Conservation (phyloP, 2,113 vertebrate genomes). For the Porphyrio hochstetteri region DNA sequence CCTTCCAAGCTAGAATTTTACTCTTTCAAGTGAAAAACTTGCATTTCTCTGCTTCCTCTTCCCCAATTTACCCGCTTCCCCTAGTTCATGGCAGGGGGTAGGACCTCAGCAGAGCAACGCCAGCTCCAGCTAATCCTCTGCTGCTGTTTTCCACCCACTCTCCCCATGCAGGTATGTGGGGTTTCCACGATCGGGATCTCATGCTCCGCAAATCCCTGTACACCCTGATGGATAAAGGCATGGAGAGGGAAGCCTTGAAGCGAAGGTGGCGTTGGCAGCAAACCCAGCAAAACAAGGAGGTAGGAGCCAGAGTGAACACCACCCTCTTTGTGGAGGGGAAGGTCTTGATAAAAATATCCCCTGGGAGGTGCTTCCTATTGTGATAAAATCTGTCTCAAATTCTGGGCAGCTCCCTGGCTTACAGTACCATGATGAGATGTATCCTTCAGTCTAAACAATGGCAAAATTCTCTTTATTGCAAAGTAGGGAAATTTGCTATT, state of each 20-base stretch:
- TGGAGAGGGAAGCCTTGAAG: constrained; percentile 87
- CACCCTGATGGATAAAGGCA: constrained; percentile 89
- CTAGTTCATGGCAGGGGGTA: rapidly evolving
- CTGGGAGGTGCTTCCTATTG: neutral
- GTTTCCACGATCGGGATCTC: constrained; percentile 93
- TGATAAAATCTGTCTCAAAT: neutral
- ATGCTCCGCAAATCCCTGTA: constrained; percentile 92
- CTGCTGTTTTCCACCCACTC: neutral
- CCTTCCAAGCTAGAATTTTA: neutral
- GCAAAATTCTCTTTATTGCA: neutral
- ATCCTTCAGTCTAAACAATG: neutral
- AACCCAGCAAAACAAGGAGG: constrained; percentile 98
- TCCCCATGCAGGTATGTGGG: constrained; percentile 90
- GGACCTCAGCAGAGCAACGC: neutral
- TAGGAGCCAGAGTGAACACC: neutral
- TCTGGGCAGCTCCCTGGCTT: neutral
- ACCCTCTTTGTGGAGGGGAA: rapidly evolving
- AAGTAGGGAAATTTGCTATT: neutral
- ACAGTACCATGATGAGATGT: rapidly evolving
- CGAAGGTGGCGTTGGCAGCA: constrained; percentile 97
- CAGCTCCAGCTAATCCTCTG: neutral
- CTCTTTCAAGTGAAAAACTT: rapidly evolving
- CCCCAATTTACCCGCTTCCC: rapidly evolving
- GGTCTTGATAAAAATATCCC: rapidly evolving
- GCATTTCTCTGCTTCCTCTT: neutral